These are phyloP conservation scores for Nicator chloris DNA, from an alignment of 2,113 vertebrate genomes.

Conservation along the genomic window DNA sequence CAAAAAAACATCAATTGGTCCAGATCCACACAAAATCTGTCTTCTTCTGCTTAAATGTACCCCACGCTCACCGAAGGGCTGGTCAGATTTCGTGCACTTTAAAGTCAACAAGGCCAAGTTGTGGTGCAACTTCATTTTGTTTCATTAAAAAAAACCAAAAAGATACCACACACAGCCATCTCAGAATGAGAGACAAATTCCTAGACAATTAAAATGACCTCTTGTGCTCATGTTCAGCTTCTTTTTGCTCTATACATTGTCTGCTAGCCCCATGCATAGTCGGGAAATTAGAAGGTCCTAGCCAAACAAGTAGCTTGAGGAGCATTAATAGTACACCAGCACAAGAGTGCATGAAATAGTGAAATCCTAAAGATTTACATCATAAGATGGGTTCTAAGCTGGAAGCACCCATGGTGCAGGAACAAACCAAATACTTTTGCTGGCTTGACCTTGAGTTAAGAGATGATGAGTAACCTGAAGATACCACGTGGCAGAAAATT, in stretches of 20 bases:
- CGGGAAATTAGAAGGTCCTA: neutral
- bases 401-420: neutral
- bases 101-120: neutral
- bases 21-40: slow-evolving; percentile 34
- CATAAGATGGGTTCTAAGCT: neutral
- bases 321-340: neutral
- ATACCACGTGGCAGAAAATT: accelerated
- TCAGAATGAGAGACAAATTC: neutral
- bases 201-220: neutral
- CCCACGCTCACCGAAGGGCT: neutral
- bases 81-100: neutral
- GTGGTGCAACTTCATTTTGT: neutral
- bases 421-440: neutral
- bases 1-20: slow-evolving; percentile 53
- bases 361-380: neutral
- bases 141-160: neutral
- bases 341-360: neutral
- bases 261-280: neutral
- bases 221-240: neutral
- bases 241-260: neutral
- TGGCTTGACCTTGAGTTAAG: neutral
- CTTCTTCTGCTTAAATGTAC: slow-evolving; percentile 1
- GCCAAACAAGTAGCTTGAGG: neutral
- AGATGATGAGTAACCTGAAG: neutral
- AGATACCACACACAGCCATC: neutral